A percentile compares a stretch with the other conserved stretches of the same genome.
Conservation (phyloP, 2,113 vertebrate genomes). For the Stigmatopora nigra region DNA sequence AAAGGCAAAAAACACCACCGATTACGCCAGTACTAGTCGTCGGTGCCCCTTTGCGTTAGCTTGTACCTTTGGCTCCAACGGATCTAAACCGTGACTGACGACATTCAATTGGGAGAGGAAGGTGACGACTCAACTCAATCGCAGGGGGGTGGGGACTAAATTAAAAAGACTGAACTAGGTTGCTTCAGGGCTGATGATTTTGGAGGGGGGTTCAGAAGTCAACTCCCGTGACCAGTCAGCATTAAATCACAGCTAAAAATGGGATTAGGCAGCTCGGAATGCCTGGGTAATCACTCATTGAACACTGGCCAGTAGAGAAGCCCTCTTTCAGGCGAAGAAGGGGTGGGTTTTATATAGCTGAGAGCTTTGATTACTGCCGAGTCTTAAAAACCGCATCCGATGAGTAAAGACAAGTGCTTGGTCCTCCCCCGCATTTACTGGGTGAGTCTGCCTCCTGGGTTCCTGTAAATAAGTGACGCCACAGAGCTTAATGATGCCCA, state of each 20-base stretch:
- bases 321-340: slow-evolving; percentile 55
- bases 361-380: slow-evolving; percentile 65
- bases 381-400: slow-evolving; percentile 73
- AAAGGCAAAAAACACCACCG: slow-evolving; percentile 60
- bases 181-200: slow-evolving; percentile 3
- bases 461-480: slow-evolving; percentile 75
- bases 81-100: not conserved
- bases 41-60: slow-evolving; percentile 32
- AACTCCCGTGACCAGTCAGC: slow-evolving; percentile 42
- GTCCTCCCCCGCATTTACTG: slow-evolving; percentile 69
- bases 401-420: slow-evolving; percentile 64
- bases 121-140: not conserved
- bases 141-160: not conserved
- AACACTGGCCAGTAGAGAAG: slow-evolving; percentile 51
- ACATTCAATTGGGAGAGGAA: not conserved
- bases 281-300: slow-evolving; percentile 58
- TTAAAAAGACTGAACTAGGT: not conserved
- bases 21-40: slow-evolving; percentile 58
- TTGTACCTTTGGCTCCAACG: slow-evolving; percentile 18
- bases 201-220: slow-evolving; percentile 18
- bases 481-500: slow-evolving; percentile 65
- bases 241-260: slow-evolving; percentile 67
- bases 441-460: slow-evolving; percentile 60
- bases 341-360: slow-evolving; percentile 62
- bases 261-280: slow-evolving; percentile 67